These are phyloP conservation scores for Rhinichthys osculus DNA, from an alignment of 2,797 vertebrate genomes.

Conservation along the genomic window DNA sequence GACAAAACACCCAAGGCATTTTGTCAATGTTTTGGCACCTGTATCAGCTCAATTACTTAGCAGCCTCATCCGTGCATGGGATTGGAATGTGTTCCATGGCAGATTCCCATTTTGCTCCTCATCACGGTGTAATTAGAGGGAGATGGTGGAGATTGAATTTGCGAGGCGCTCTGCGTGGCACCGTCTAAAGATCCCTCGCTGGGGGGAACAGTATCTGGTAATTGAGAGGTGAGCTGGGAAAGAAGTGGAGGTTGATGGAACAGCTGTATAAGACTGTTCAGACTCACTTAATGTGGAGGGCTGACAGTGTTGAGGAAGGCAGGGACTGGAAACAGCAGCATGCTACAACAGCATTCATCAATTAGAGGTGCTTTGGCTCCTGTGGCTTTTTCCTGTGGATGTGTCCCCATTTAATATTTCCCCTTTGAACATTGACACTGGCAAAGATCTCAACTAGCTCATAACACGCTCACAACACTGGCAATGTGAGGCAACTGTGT, in stretches of 20 bases:
- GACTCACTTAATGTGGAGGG: conserved; percentile 5
- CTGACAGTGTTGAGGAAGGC: neutral
- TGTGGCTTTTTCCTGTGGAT: conserved; percentile 20
- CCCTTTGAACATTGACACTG: conserved; percentile 2
- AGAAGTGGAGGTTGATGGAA: conserved; percentile 19
- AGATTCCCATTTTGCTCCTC: conserved; percentile 54
- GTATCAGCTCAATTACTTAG: conserved; percentile 57
- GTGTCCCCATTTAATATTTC: conserved; percentile 7
- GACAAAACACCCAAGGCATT: conserved; percentile 49
- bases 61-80: conserved; percentile 49
- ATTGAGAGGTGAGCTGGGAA: conserved; percentile 34
- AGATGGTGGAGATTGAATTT: conserved; percentile 45
- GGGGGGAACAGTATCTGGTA: conserved; percentile 37
- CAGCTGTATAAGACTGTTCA: conserved; percentile 6
- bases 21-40: conserved; percentile 54
- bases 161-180: conserved; percentile 22
- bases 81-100: conserved; percentile 25
- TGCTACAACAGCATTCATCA: conserved; percentile 9
- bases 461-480: neutral
- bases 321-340: conserved; percentile 9
- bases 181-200: conserved; percentile 54
- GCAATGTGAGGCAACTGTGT: neutral
- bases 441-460: neutral
- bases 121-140: conserved; percentile 68
- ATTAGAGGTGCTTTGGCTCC: conserved; percentile 8